Evolutionary conservation across 1,140 invertebrate species (phyloP), one percentile per base, ranked within the genome.

Genomic region (Centruroides sculpturatus): DNA sequence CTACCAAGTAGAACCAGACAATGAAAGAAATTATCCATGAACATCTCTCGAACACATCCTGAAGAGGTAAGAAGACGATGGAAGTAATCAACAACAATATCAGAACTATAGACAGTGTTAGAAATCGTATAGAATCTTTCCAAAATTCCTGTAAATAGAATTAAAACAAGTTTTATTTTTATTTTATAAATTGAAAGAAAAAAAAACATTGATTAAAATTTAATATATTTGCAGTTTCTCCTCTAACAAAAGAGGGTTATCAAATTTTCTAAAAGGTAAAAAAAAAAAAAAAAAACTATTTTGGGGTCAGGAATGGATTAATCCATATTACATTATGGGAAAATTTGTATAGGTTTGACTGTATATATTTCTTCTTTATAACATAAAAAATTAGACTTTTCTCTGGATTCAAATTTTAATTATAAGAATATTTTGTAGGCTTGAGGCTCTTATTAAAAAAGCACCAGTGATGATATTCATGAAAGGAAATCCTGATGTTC

Each of bases 381-480:
- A n/a, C n/a, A n/a, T n/a, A n/a, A n/a, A n/a, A n/a, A n/a, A n/a
- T n/a, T n/a, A n/a, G n/a, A n/a, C n/a, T n/a, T n/a, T n/a, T n/a
- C n/a, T n/a, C n/a, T n/a, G n/a, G n/a, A n/a, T n/a, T n/a, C n/a
- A n/a, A n/a, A n/a, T n/a, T n/a, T n/a, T n/a, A n/a, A n/a, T n/a
- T 23, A 23, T 23, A 23, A 23, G 23, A 23, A 23, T 23, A 23
- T 23, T 23, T 23, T 23, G 23, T 49, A 82, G 85, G 70, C 71
- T 97, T 11, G 89, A 90, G 71, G 77, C 78, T 23, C 75, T 98
- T 4, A 87, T 94, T 48, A 92, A 89, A 71, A 80, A 82, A 70
- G 80, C 85, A 9, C 81, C 83, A 35, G 81, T 97, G 3, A 96
- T 98, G 89, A 75, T 98, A 3, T 99, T 99, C 72, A 99, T 99